Conservation (phyloP, 2,113 vertebrate genomes). For the Passer montanus region DNA sequence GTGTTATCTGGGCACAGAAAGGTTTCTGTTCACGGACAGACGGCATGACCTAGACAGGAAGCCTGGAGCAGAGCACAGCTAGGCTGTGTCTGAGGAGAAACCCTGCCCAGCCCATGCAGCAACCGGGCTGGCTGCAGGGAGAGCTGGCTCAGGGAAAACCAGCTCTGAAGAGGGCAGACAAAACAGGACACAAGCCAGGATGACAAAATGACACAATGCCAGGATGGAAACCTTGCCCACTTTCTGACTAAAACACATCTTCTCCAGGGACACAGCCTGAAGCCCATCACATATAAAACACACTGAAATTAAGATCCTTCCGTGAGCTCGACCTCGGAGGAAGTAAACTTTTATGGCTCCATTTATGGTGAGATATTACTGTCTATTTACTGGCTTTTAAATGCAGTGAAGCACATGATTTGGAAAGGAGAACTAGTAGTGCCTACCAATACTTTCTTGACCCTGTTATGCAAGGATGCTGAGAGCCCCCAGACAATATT, state of each 20-base stretch:
- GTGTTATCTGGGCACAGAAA: constrained; percentile 26
- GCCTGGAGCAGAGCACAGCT: background rate
- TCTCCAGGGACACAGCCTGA: background rate
- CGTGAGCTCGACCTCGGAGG: background rate
- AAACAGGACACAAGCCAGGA: background rate
- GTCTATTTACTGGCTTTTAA: background rate
- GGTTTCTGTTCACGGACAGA: constrained; percentile 23
- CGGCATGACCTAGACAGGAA: constrained; percentile 42
- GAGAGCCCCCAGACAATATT: background rate
- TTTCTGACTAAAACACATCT: background rate
- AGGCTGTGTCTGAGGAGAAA: background rate
- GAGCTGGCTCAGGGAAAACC: background rate
- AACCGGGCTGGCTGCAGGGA: background rate
- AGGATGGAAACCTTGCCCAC: background rate
- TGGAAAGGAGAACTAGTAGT: constrained; percentile 33
- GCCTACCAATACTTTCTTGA: constrained; percentile 21
- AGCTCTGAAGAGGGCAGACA: background rate
- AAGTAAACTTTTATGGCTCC: background rate
- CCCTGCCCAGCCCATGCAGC: background rate
- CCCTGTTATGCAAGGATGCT: constrained; percentile 44
- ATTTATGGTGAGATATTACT: background rate
- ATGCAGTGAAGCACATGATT: background rate
- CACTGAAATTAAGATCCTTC: background rate
- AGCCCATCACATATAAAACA: background rate
- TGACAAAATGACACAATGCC: too few relatives aligned